phyloP scores from a whole-genome alignment of 2,797 vertebrate species.

The Dendrocincla fuliginosa region DNA sequence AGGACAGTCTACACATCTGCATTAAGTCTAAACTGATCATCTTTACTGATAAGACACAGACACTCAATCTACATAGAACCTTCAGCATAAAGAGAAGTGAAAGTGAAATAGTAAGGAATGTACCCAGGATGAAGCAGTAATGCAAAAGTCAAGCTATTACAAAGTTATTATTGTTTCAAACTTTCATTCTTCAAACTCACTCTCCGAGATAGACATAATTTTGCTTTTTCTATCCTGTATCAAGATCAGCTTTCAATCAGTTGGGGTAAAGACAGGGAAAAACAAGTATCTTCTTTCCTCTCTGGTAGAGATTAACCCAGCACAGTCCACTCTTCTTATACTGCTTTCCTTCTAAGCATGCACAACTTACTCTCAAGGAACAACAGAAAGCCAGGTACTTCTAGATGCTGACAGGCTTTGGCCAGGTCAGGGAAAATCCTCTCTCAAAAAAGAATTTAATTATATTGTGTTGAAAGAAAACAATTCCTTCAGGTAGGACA shows the following conservation, averaged over 20 bases:
- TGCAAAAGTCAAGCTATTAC: background rate
- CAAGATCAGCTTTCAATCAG: background rate
- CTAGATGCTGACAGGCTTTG: accelerated
- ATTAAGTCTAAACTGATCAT: background rate
- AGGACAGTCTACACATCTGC: background rate
- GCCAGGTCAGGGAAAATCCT: background rate
- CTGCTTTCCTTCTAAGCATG: background rate
- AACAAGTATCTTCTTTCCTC: background rate
- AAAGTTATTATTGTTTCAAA: background rate
- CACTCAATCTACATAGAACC: background rate
- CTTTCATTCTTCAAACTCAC: background rate
- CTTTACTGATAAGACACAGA: background rate
- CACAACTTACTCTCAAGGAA: background rate
- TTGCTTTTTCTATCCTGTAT: background rate
- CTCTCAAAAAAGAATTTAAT: background rate
- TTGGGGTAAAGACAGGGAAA: background rate
- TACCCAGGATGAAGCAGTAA: background rate
- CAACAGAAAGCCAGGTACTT: background rate
- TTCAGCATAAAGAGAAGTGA: background rate
- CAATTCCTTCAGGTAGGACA: background rate
- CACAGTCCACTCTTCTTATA: background rate
- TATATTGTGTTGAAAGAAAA: background rate
- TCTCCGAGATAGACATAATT: background rate
- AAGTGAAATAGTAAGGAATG: background rate
- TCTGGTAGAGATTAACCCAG: background rate